Base-by-base conservation (phyloP, 2,113 vertebrate species). In the Dipodomys ordii region DNA sequence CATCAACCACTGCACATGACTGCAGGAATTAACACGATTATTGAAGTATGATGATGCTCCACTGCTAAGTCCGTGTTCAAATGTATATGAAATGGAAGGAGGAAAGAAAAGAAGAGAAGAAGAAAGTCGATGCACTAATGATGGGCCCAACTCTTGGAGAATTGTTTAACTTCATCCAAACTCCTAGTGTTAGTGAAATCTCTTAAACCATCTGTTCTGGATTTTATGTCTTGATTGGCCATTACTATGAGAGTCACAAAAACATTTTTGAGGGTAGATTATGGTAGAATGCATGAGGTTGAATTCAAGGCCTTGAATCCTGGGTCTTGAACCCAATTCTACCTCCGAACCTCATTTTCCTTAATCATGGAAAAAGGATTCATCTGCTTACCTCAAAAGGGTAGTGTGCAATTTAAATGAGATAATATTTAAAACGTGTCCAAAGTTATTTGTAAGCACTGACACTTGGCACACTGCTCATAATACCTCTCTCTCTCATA, bases 361-460 rank as follows among this genome's bases (percentile, higher is more conserved):
- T 88, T 87, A 1, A 6, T 10, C 23, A 0, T 23, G 7, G 68
- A 76, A 71, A 15, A 27, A 22, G 5, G 2, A 28, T 35, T 6
- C 22, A 44, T 6, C 6, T 32, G 23, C 9, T 22, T 11, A 2
- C 22, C 10, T 32, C 35, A 15, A 25, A 49, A 67, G 49, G 27
- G 57, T 8, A 4, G 0, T 20, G 3, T 13, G 30, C 0, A 0
- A 27, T 35, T 88, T 85, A 49, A 32, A 71, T 18, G 67, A 79
- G 74, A 84, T 62, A 9, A 13, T 44, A n/a, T 16, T 53, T 62
- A 62, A 65, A 57, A 53, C 32, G 25, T 46, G 16, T 1, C 6
- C 35, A 57, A 0, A 15, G 27, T 5, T 46, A 6, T 25, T 3
- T 18, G 6, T 62, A n/a, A 16, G 13, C 0, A 8, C 7, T 4